Base-by-base conservation (phyloP, 2,113 vertebrate genomes). In the Xiphophorus maculatus region DNA sequence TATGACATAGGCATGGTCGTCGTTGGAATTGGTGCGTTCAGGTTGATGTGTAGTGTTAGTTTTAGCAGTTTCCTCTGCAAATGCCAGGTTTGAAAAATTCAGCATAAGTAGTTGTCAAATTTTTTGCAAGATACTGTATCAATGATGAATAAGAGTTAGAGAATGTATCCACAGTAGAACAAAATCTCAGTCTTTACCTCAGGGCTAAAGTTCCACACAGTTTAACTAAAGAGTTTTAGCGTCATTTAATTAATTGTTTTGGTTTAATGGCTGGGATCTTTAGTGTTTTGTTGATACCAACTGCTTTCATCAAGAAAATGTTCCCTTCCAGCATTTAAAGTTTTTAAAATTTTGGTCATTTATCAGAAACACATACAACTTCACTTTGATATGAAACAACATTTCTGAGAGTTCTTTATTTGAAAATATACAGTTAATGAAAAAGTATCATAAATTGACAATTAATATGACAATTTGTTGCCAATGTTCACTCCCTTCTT, bases 231-330 rank as follows among this genome's bases (percentile, higher is more conserved):
- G 51, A 58, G 51, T 58, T 58, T 58, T n/a, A 58, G 51, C 51
- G 25, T 58, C 51, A 58, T 58, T 58, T 58, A 58, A 58, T 58
- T n/a, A 42, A 77, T 15, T 81, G 64, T 66, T 68, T 30, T 68
- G 66, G 40, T 66, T 66, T 66, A 27, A 66, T 28, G 14, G 7
- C 30, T 67, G 13, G 44, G 12, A 66, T 17, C 6, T 17, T 44
- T 42, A 63, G 17, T 33, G 19, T 63, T 63, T 32, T 9, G 29
- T 63, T 63, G 1, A 32, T 32, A 32, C 29, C 30, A 63, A 63
- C 15, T 32, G 29, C 62, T 17, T 63, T 33, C 51, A 58, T 58
- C 51, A 58, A n/a, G 22, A 58, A n/a, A 58, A 63, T 22, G 30
- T 63, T 15, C 6, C 61, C 61, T 29, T 63, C 61, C 17, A 63